phyloP scores from a whole-genome alignment of 2,888 invertebrate species.

The Pinctada fucata region DNA sequence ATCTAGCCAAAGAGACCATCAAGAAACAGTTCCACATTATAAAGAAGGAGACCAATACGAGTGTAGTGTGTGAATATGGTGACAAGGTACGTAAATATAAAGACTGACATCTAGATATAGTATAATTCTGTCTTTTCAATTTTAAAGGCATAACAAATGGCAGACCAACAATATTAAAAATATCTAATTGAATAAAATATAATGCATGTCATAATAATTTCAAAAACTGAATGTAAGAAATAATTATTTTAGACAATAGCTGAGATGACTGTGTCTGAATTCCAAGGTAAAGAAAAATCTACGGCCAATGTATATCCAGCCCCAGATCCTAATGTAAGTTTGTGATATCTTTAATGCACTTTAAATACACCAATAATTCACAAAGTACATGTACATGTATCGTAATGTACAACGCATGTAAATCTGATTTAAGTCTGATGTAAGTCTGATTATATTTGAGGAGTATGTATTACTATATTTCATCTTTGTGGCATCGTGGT shows the following conservation, averaged over 20 bases:
- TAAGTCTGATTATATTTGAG: no score
- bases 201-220: no score
- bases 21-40: constrained; percentile 79
- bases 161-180: no score
- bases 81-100: constrained; percentile 71
- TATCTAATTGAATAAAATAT: no score
- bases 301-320: constrained; percentile 9
- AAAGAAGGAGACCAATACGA: constrained; percentile 80
- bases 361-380: no score
- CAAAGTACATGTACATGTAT: no score
- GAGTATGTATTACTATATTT: no score
- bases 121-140: not conserved
- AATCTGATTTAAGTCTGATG: no score
- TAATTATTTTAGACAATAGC: constrained; percentile 47
- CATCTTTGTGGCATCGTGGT: no score
- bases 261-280: constrained; percentile 70
- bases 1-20: constrained; percentile 79
- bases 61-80: constrained; percentile 81
- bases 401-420: no score
- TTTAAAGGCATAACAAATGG: not conserved
- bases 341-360: not conserved
- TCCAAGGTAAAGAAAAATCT: constrained; percentile 69
- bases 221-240: no score
- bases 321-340: constrained; percentile 53
- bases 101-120: not conserved